phyloP scores from a whole-genome alignment of 2,113 vertebrate genomes.

The Oryzias curvinotus region DNA sequence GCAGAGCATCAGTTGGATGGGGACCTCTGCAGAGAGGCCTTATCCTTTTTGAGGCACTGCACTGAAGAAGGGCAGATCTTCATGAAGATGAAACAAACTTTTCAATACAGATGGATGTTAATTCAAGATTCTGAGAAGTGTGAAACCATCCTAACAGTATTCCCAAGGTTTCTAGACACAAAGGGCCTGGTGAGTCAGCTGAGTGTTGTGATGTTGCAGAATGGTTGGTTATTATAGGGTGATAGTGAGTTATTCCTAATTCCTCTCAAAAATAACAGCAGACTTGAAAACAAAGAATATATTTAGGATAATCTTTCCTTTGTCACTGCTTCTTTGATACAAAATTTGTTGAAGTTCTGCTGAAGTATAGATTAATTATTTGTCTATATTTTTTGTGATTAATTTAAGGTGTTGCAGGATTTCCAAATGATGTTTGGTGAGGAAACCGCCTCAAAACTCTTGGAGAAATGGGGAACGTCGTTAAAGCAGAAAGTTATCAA shows the following conservation, averaged over 20 bases:
- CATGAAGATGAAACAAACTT: slow-evolving; percentile 4
- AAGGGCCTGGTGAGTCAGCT: background rate
- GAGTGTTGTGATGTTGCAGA: too few species aligned
- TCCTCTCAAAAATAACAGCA: slow-evolving; percentile 1
- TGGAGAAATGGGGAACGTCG: slow-evolving; percentile 1
- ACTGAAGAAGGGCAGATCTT: slow-evolving; percentile 4
- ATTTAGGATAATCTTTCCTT: too few species aligned
- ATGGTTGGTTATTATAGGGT: background rate
- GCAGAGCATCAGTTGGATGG: slow-evolving; percentile 10
- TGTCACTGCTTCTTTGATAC: too few species aligned
- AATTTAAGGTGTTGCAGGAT: background rate
- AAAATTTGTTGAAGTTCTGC: background rate
- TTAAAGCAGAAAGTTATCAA: background rate
- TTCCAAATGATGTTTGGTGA: background rate
- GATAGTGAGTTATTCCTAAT: background rate
- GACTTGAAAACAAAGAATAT: too few species aligned
- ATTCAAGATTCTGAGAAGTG: too few species aligned
- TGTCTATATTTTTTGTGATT: background rate
- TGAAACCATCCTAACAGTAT: too few species aligned
- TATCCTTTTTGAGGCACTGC: slow-evolving; percentile 6
- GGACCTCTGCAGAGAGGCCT: background rate
- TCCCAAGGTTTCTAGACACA: too few species aligned
- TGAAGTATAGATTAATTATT: background rate
- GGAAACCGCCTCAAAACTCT: background rate
- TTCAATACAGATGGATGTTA: too few species aligned